Percentiles rank a stretch among this genome's conserved stretches.
These are phyloP conservation scores for Helicolenus hilgendorfi DNA, from an alignment of 2,797 vertebrate species.

Conservation along the genomic window DNA sequence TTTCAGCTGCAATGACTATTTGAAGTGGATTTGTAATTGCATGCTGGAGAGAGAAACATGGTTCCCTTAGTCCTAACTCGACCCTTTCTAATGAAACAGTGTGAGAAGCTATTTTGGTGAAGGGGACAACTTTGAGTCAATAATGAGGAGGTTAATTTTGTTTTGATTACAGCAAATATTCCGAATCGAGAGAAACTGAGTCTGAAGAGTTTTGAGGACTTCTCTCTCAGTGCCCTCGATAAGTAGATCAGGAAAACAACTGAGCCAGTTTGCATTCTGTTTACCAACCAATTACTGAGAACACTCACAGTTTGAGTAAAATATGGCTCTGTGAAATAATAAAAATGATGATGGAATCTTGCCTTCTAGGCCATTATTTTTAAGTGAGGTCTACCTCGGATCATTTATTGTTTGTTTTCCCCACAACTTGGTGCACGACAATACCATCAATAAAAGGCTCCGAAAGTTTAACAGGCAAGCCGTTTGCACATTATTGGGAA, in stretches of 20 bases:
- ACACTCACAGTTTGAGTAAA: constrained; percentile 12
- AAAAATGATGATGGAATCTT: constrained; percentile 33
- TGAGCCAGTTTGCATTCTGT: constrained; percentile 37
- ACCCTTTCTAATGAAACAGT: background rate
- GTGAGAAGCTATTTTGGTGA: constrained; percentile 13
- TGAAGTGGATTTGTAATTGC: constrained; percentile 35
- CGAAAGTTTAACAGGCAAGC: constrained; percentile 11
- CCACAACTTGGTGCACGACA: background rate
- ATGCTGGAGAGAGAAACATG: background rate
- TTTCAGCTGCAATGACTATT: constrained; percentile 8
- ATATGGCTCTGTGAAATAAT: constrained; percentile 37
- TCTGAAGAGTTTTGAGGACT: constrained; percentile 21
- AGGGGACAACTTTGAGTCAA: constrained; percentile 23
- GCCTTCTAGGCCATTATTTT: constrained; percentile 11
- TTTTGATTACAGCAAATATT: constrained; percentile 48
- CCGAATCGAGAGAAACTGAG: background rate
- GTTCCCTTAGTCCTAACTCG: background rate
- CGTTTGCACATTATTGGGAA: constrained; percentile 40
- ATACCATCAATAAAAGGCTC: constrained; percentile 31
- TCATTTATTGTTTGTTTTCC: constrained; percentile 25
- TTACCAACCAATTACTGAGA: constrained; percentile 59
- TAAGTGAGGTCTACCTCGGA: background rate
- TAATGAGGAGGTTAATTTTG: constrained; percentile 54
- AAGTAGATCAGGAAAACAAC: constrained; percentile 44
- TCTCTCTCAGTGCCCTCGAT: constrained; percentile 10